Evolutionary conservation across 23 tunicate species (phyloP).

Genomic region (Pegea sp.): DNA sequence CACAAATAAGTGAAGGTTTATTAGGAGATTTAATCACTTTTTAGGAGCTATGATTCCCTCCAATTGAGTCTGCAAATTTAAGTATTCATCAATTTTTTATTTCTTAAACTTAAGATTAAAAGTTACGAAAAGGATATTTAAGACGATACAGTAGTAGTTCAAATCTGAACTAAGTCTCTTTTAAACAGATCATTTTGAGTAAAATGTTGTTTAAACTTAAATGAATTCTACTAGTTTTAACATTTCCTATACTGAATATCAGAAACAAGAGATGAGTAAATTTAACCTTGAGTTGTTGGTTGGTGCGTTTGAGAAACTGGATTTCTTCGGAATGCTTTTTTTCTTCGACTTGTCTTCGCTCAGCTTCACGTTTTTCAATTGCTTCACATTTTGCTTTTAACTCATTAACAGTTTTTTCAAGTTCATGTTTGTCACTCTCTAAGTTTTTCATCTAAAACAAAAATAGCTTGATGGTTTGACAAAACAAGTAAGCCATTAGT

Average conservation of each 20-base stretch:
- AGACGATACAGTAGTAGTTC: too few species aligned
- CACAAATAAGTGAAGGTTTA: too few species aligned
- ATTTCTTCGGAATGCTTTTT: constrained; percentile 98
- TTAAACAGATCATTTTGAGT: too few species aligned
- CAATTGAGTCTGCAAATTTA: constrained; percentile 63
- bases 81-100: too few species aligned
- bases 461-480: too few species aligned
- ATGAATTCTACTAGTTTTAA: too few species aligned
- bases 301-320: constrained; percentile 92
- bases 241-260: too few species aligned
- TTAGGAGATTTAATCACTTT: too few species aligned
- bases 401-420: constrained; percentile 71
- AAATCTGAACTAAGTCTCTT: too few species aligned
- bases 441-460: constrained; percentile 39
- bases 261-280: background rate
- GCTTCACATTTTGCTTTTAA: constrained; percentile 92
- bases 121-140: too few species aligned
- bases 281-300: constrained; percentile 89
- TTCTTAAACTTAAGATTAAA: too few species aligned
- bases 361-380: constrained; percentile 88
- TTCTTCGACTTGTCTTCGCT: constrained; percentile 78
- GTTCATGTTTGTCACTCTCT: constrained; percentile 78
- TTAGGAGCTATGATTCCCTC: constrained; percentile 98
- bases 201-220: background rate
- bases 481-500: too few species aligned